Percentiles rank a stretch among this genome's conserved stretches.
phyloP scores from a whole-genome alignment of 2,888 invertebrate genomes.

The Polyommatus icarus region DNA sequence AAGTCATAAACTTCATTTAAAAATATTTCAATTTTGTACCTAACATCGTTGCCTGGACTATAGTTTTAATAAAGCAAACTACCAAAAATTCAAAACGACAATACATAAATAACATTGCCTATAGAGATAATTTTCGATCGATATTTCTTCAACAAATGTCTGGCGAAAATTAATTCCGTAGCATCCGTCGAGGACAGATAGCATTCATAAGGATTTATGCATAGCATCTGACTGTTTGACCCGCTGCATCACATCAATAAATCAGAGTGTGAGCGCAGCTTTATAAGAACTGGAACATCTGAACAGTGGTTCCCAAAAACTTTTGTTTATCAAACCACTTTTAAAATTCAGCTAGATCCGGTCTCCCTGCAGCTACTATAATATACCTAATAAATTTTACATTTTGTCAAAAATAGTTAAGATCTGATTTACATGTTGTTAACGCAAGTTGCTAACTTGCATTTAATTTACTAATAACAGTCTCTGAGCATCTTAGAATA shows the following conservation, averaged over 20 bases:
- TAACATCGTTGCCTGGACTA: too few species aligned
- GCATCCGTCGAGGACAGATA: neutral
- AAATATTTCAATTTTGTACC: too few species aligned
- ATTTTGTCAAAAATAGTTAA: neutral
- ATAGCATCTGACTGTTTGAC: neutral
- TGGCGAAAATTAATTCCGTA: neutral
- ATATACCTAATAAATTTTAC: neutral
- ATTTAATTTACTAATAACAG: too few species aligned
- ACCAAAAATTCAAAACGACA: too few species aligned
- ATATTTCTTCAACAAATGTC: neutral
- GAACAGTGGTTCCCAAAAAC: neutral
- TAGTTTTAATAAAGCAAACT: too few species aligned
- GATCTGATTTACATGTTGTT: too few species aligned
- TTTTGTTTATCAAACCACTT: neutral
- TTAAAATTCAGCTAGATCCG: neutral
- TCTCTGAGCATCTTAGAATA: too few species aligned
- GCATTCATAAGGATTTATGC: neutral
- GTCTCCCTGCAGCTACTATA: too few species aligned
- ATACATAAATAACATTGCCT: too few species aligned
- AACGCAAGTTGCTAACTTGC: too few species aligned
- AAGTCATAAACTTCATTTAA: too few species aligned
- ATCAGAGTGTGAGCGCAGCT: neutral
- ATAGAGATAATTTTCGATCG: too few species aligned
- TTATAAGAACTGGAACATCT: conserved; percentile 5
- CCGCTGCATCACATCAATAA: conserved; percentile 6